Percentiles rank a stretch among this genome's conserved stretches.
These are phyloP conservation scores for Cyphomyrus plagiostoma DNA, from an alignment of 2,113 vertebrate genomes.

Conservation along the genomic window DNA sequence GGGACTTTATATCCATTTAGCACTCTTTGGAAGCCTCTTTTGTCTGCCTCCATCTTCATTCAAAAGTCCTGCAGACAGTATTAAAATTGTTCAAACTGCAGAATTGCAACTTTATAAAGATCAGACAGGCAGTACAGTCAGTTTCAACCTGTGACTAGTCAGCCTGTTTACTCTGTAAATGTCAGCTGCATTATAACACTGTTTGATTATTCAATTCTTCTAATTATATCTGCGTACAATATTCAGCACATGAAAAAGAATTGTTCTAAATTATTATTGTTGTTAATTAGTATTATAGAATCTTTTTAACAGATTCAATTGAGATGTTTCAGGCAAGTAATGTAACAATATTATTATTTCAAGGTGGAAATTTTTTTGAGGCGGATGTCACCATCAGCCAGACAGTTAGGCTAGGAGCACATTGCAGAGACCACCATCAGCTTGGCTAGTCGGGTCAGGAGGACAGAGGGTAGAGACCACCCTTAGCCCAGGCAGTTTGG, in stretches of 20 bases:
- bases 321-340: background rate
- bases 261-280: background rate
- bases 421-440: background rate
- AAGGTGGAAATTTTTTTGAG: background rate
- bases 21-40: background rate
- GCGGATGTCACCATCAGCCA: background rate
- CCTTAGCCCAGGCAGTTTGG: accelerated
- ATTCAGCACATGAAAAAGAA: background rate
- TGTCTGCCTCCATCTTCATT: conserved; percentile 3
- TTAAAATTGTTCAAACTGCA: background rate
- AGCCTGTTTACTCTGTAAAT: background rate
- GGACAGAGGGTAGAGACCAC: background rate
- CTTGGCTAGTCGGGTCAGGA: background rate
- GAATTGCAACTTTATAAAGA: background rate
- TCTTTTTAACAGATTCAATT: background rate
- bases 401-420: background rate
- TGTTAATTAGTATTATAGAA: background rate
- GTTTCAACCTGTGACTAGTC: background rate
- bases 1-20: conserved; percentile 14
- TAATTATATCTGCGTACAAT: background rate
- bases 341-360: background rate
- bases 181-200: background rate
- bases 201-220: background rate
- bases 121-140: background rate
- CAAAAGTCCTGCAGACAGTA: conserved; percentile 5